Base-by-base conservation (phyloP, 2,797 vertebrate species). In the Chrysolophus pictus region DNA sequence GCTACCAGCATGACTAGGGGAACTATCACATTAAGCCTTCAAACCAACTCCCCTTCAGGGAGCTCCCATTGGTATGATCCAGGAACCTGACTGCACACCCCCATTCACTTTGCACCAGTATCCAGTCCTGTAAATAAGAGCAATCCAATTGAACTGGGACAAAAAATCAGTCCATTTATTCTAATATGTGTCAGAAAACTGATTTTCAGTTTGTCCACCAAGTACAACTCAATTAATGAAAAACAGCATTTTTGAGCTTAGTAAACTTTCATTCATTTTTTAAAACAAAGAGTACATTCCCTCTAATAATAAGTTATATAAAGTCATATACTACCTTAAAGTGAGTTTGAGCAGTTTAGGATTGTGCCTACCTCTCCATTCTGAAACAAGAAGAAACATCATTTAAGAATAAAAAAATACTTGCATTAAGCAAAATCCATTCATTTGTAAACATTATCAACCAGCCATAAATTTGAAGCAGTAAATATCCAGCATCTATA, bases 351-450 rank as follows among this genome's bases (percentile, higher is more conserved):
- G 92, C 56, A 93, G 89, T 64, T 92, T 86, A 92, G 88, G 84
- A 93, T 77, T 46, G 78, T 95, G 98, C 98, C 96, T 98, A 98
- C 98, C 98, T 98, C 98, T 97, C 98, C 98, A 86, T 98, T 98
- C 98, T 98, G 97, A 94, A 98, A 98, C 22, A 95, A 96, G 96
- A 97, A 97, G 55, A 97, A 73, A 78, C 60, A 95, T 14, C 90
- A 46, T 84, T 96, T 91, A 90, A 95, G 80, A 84, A 8, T 86
- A 77, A 4, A 65, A 59, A 18, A 93, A 41, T 49, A 69, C 28
- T 59, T 47, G 33, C 64, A 71, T 74, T 53, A 85, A 15, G n/a
- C 11, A 89, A 95, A 85, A 88, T 67, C 3, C 11, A 76, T 72
- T 87, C 3, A 60, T 53, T 81, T 71, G 10, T 67, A 82, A 90